Evolutionary conservation across 2,113 vertebrate species (phyloP).

Genomic region (Otocyon megalotis): DNA sequence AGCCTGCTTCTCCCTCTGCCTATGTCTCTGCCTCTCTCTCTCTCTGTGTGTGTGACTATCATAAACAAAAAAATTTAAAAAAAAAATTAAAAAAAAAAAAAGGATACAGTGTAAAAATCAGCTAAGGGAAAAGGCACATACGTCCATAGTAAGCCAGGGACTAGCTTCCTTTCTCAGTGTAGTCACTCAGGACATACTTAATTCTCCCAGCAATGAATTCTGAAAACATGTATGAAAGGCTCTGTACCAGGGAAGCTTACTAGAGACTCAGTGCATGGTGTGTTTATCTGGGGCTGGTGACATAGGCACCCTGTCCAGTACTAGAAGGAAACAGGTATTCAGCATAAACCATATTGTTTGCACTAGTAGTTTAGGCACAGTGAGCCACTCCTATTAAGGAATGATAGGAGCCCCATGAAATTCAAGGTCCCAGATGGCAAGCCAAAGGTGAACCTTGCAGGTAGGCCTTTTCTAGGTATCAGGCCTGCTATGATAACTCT

Average conservation of each 20-base stretch:
- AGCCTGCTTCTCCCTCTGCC: no score
- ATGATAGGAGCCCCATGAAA: background rate
- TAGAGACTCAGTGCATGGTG: background rate
- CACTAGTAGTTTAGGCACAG: background rate
- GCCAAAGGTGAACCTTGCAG: background rate
- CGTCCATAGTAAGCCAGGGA: background rate
- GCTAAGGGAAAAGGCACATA: no score
- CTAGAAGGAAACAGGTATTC: background rate
- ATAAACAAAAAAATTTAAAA: no score
- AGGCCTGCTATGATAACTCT: background rate
- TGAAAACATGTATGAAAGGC: background rate
- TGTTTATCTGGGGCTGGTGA: background rate
- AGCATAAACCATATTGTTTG: background rate
- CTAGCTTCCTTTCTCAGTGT: background rate
- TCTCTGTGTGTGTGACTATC: no score
- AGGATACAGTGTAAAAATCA: background rate
- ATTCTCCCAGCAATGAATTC: background rate
- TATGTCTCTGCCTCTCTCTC: no score
- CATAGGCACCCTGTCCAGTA: background rate
- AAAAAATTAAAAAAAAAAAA: no score
- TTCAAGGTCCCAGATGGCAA: background rate
- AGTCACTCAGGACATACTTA: background rate
- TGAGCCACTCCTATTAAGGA: background rate
- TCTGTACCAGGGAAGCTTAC: background rate
- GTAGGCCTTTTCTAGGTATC: background rate